Evolutionary conservation across 2,888 invertebrate genomes (phyloP), one percentile per base, ranked within the genome.

Genomic region (Cryptus armator): DNA sequence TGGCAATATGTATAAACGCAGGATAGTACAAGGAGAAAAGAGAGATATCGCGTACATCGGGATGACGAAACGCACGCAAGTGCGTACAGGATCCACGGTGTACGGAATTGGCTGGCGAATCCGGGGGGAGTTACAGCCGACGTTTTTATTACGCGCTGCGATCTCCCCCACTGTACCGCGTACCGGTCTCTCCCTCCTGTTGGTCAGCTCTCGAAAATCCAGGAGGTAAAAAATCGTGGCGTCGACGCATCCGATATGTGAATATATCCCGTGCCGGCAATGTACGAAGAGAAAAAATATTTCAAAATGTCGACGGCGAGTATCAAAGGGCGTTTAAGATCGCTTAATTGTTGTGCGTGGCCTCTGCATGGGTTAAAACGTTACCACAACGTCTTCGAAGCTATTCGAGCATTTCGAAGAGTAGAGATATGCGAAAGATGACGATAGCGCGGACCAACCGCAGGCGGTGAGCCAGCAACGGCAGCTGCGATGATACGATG

Each of bases 301-400:
- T 87, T 86, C 87, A 87, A 86, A 86, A 86, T 82, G 88, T 89
- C 87, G 90, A 91, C 91, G 90, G 90, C 87, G 83, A 85, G 86
- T 89, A 90, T 91, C 91, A 91, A 91, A 90, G 90, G 86, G 81
- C 89, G 84, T 89, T 89, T 88, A 89, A 90, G 90, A 90, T 86
- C 90, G 89, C 91, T 91, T 89, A 89, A 91, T 91, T 91, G 89
- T 85, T 72, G 81, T 64, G 78, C 71, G 19, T 66, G 19, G 75
- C n/a, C 32, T 4, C 14, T 29, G 76, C 3, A 82, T 37, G 44
- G 76, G 37, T 37, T 64, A 51, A n/a, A 59, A 71, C 62, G 43
- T 46, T 68, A 70, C 68, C 70, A 37, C 78, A 12, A 56, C 59
- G 70, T 86, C 76, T 81, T 80, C 74, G 72, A 56, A 76, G 81